Base-by-base conservation (phyloP, 2,888 invertebrate species). In the Griposia aprilina region DNA sequence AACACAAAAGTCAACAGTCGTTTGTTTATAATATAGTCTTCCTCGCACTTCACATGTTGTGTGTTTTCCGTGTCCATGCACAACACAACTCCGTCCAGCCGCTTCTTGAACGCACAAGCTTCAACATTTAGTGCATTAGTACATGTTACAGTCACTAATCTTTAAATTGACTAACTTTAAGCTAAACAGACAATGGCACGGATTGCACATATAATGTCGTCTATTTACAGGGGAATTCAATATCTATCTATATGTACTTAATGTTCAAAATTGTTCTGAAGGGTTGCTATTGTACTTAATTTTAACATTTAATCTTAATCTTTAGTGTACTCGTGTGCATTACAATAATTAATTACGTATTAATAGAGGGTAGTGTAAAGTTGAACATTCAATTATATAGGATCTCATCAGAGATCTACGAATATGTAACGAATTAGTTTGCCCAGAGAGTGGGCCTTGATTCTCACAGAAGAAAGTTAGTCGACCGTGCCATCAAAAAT, bases 141-240 rank as follows among this genome's bases (percentile, higher is more conserved):
- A 84, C 71, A 84, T 85, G 83, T 84, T 86, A 87, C 87, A 91
- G 87, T 91, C 90, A 95, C 94, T 95, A 95, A 93, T 88, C 91
- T 80, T 92, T 93, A 94, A 94, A 94, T 95, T 95, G 94, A 96
- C 96, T 96, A 96, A 94, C 87, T 93, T 94, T 95, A 96, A 95
- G 94, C 96, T 96, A 96, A 94, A 96, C 92, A 94, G 95, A 96
- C 95, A 96, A 97, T 97, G 97, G 97, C 97, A 97, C 97, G 97
- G 97, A 97, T 96, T 96, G 96, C 95, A 96, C 96, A 96, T 95
- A 93, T 90, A 96, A 93, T 91, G 92, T 93, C 90, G 90, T 92
- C 90, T 97, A 96, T 97, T 90, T 96, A 97, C 97, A 97, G 91
- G 91, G 95, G 93, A 93, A 93, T 94, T 92, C 92, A 92, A 94